Base-by-base conservation (phyloP, 2,888 invertebrate species). In the Fragum whitleyi region DNA sequence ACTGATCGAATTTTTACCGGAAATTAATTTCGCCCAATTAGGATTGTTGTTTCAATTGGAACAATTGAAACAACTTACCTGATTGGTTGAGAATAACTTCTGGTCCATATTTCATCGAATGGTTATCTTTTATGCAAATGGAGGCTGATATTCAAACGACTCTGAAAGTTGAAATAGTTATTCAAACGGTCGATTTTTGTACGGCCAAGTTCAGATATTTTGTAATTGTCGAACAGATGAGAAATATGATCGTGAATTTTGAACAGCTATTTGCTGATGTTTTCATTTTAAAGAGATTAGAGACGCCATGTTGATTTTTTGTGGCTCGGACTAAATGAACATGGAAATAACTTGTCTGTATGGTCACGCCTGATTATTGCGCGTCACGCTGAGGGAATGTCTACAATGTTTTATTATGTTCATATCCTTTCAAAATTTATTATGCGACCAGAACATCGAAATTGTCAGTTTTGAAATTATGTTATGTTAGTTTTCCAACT, bases 171-270 rank as follows among this genome's bases (percentile, higher is more conserved):
- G n/a, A n/a, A n/a, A n/a, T n/a, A n/a, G n/a, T n/a, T n/a, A n/a
- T 36, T 36, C 5, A 47, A 5, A 47, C 14, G 47, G n/a, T n/a
- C 47, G 2, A n/a, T 14, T 47, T 47, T 5, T n/a, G 9, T 1
- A 21, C 6, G 57, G 21, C 57, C 2, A 19, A 28, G 6, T 72
- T 72, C 69, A 47, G 74, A 77, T 77, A 73, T 65, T 65, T 74
- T 70, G 55, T 55, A 70, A 81, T 77, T 77, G 77, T 74, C 72
- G 65, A 67, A 65, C 70, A 74, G 74, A 81, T 77, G 76, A 74
- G 81, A 77, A 81, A 81, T 81, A 81, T 81, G 81, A 81, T 81
- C 77, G 69, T 81, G 81, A 81, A 81, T 81, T 77, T 81, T 68
- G 70, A 42, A 57, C 61, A 39, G 72, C 59, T 72, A 61, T 57